Evolutionary conservation across 1,140 invertebrate species (phyloP), one percentile per base, ranked within the genome.

Genomic region (Sitobion miscanthi): DNA sequence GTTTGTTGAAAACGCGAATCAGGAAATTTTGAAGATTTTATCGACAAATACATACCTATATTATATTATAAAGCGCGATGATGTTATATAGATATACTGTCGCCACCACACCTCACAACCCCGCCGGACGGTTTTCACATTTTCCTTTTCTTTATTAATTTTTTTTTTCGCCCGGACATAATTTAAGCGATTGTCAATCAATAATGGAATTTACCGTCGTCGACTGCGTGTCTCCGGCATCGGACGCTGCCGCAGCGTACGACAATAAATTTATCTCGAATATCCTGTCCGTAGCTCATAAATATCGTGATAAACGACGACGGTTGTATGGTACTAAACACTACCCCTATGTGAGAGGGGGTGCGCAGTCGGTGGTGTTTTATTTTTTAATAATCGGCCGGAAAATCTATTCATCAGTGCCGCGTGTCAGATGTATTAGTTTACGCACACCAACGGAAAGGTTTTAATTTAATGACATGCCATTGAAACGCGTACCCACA

Each of bases 251-350:
- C 21, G n/a, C 20, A 25, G 2, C 30, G 14, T 4, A 77, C 23
- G 83, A 86, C 83, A 42, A 45, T 86, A 86, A 47, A 47, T 86
- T 86, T 86, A 45, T 86, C 42, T 45, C 42, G 23, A 86, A 42
- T 30, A 45, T 45, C 82, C 82, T 86, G 42, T 47, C 42, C 83
- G 38, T 23, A 86, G 42, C 83, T 86, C 83, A 45, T 86, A 86
- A 86, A 86, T 86, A 86, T 86, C 9, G 4, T 86, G 83, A 86
- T 86, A 86, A 86, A 86, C 83, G 83, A 86, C 83, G 83, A 25
- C 23, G 20, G 83, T 86, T 23, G 35, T 42, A 42, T 23, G 17
- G 7, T 8, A 42, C n/a, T 42, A 42, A 38, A 83, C 35, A 83
- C n/a, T 69, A 62, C 57, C 25, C 57, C 25, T 14, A 2, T 20